Conservation (phyloP, 2,797 vertebrate species). For the Sebastes cheni region DNA sequence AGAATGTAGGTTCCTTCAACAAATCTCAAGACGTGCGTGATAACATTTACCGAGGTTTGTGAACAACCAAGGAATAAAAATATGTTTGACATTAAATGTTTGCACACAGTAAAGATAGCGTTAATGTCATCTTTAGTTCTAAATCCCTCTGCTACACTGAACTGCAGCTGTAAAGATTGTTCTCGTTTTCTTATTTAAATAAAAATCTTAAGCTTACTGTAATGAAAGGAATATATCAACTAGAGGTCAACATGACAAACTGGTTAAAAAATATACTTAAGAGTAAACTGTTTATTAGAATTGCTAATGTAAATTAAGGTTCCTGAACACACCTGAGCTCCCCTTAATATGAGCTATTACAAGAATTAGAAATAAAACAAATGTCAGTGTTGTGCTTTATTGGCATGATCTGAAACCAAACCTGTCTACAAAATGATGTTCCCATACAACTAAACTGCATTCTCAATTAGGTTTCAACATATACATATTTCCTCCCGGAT, state of each 20-base stretch:
- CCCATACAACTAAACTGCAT: too few relatives aligned
- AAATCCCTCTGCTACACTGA: neutral
- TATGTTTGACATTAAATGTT: neutral
- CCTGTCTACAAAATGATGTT: too few relatives aligned
- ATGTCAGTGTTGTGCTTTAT: neutral
- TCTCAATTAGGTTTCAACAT: too few relatives aligned
- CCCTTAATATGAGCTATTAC: neutral
- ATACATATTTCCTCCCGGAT: too few relatives aligned
- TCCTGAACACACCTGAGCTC: neutral
- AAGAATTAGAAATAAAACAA: neutral
- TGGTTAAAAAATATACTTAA: neutral
- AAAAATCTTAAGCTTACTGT: neutral
- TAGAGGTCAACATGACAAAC: neutral
- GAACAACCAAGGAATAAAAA: neutral
- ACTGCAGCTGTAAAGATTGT: neutral
- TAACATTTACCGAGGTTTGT: neutral
- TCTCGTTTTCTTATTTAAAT: neutral
- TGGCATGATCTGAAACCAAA: neutral
- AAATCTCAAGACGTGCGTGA: neutral
- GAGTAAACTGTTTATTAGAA: neutral
- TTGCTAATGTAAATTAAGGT: neutral
- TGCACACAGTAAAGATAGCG: neutral
- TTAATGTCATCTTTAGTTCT: neutral
- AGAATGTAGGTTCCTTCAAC: conserved; percentile 1
- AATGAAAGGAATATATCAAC: neutral